Conservation (phyloP, 2,888 invertebrate species). For the Seladonia tumulorum region DNA sequence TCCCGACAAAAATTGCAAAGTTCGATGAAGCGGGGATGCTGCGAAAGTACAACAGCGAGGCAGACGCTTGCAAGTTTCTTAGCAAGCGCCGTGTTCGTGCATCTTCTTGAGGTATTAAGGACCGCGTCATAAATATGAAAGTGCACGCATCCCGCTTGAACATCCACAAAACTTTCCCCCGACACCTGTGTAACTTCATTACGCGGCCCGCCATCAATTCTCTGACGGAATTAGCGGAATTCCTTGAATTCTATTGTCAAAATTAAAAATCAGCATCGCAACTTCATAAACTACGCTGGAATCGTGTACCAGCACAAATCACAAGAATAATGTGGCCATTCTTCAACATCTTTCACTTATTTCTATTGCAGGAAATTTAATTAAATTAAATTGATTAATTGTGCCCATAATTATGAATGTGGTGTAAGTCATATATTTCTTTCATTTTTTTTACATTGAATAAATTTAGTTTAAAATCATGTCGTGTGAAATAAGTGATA, state of each 20-base stretch:
- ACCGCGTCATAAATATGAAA: constrained; percentile 72
- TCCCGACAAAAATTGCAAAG: constrained; percentile 20
- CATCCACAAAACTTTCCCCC: constrained; percentile 49
- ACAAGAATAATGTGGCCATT: too few relatives aligned
- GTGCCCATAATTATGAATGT: too few relatives aligned
- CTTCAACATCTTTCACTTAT: too few relatives aligned
- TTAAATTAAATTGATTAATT: too few relatives aligned
- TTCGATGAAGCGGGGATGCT: constrained; percentile 27
- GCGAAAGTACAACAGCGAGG: constrained; percentile 20
- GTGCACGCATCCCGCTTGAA: constrained; percentile 66
- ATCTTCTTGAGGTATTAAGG: constrained; percentile 68
- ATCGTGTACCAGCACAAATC: neutral
- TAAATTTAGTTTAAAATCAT: too few relatives aligned
- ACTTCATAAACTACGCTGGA: neutral
- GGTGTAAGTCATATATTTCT: too few relatives aligned
- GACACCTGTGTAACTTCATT: constrained; percentile 36
- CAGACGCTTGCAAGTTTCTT: constrained; percentile 35
- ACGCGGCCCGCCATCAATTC: constrained; percentile 28
- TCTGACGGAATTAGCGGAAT: constrained; percentile 21
- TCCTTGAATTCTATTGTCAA: neutral
- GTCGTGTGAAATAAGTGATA: too few relatives aligned
- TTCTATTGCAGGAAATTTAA: too few relatives aligned
- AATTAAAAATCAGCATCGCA: constrained; percentile 12
- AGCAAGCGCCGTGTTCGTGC: constrained; percentile 66
- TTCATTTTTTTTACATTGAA: too few relatives aligned